Conservation (phyloP, 2,113 vertebrate genomes). For the Peromyscus polionotus region DNA sequence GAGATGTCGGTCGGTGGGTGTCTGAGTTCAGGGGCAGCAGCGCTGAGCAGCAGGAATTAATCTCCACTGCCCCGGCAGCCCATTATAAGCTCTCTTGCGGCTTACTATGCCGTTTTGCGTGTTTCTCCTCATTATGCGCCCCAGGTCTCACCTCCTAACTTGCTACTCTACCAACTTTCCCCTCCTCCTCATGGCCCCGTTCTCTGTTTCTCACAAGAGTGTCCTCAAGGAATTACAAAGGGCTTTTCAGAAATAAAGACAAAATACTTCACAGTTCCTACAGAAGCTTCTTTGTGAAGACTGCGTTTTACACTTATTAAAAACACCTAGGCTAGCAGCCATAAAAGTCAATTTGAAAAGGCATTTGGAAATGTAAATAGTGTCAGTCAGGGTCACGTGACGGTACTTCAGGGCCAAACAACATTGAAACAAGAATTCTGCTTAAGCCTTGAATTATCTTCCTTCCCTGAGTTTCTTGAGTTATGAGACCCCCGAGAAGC, state of each 20-base stretch:
- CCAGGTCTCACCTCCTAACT: neutral
- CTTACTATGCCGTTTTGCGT: neutral
- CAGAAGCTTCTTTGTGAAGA: constrained; percentile 53
- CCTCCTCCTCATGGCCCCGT: neutral
- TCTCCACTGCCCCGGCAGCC: constrained; percentile 60
- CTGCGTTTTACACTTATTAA: constrained; percentile 2
- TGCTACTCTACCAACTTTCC: constrained; percentile 7
- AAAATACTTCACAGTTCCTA: constrained; percentile 28
- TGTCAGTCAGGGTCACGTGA: neutral
- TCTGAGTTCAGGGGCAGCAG: constrained; percentile 1
- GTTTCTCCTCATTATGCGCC: constrained; percentile 56
- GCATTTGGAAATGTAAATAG: constrained; percentile 47
- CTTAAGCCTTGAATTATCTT: neutral
- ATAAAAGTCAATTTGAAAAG: neutral
- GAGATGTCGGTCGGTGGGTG: neutral
- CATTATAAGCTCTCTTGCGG: neutral
- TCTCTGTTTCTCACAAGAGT: constrained; percentile 19
- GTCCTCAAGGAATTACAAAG: constrained; percentile 59
- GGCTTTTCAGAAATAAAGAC: constrained; percentile 59
- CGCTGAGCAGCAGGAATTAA: constrained; percentile 53
- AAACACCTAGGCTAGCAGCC: constrained; percentile 13
- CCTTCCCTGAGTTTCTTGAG: neutral
- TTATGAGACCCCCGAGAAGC: neutral
- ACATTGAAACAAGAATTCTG: neutral
- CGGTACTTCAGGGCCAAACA: neutral